A percentile compares a stretch with the other conserved stretches of the same genome.
Conservation (phyloP, 2,888 invertebrate species). For the Cenopis cana region DNA sequence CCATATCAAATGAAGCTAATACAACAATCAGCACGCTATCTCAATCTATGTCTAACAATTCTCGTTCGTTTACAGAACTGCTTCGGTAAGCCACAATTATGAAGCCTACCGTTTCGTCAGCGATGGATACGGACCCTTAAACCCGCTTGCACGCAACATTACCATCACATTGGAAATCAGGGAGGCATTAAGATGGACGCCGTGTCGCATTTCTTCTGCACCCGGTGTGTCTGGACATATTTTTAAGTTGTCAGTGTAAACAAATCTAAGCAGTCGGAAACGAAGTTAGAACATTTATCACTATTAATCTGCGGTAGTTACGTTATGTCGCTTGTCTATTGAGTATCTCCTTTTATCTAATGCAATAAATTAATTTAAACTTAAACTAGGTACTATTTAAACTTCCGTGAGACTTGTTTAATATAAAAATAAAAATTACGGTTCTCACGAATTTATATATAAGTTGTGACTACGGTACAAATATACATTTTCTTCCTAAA, state of each 20-base stretch:
- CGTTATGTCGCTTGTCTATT: neutral
- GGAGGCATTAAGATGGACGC: conserved; percentile 36
- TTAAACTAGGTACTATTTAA: no score
- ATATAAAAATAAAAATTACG: no score
- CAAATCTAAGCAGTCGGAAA: conserved; percentile 14
- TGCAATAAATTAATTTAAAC: neutral
- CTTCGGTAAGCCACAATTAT: neutral
- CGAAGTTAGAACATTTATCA: neutral
- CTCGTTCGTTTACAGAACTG: neutral
- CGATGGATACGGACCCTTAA: neutral
- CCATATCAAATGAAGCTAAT: neutral
- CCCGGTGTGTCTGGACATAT: conserved; percentile 12
- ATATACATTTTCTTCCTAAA: no score
- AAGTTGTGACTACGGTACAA: no score
- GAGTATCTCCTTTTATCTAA: neutral
- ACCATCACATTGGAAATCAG: conserved; percentile 33
- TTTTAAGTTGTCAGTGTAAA: conserved; percentile 18
- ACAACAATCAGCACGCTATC: neutral
- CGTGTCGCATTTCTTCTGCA: conserved; percentile 30
- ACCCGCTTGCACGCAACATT: conserved; percentile 40
- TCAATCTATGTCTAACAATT: neutral
- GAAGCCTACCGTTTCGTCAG: conserved; percentile 5
- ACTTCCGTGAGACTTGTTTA: no score
- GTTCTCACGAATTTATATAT: no score
- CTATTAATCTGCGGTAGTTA: neutral